Evolutionary conservation across 2,888 invertebrate species (phyloP), one percentile per base, ranked within the genome.

Genomic region (Phyto melanocephala): DNA sequence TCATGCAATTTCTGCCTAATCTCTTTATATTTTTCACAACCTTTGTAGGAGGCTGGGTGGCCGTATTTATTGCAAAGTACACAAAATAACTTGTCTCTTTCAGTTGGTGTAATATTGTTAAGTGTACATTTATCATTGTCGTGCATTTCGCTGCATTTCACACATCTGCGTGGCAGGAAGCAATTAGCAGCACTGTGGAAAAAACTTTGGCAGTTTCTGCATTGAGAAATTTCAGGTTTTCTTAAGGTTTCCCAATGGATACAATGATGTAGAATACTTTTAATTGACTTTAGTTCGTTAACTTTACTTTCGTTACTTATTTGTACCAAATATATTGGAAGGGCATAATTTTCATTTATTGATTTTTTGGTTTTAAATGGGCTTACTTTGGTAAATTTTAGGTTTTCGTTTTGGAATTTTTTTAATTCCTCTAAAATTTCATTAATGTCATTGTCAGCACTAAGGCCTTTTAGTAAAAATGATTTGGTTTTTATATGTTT

Each of bases 271-370:
- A 80, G 22, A 8, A 80, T 52, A 4, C 47, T 37, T 4, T 47
- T 80, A 11, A 80, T 76, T 35, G 47, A n/a, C 63, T 80, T 83
- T 13, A 80, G 63, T 6, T 67, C 63, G 45, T 68, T 77, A 8
- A 77, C 28, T 15, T 56, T 72, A 17, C 80, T 76, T 15, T 83
- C 76, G 10, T 42, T 37, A 13, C 28, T 77, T 35, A 83, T 68
- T 68, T 83, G 63, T 8, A 81, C 65, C 15, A 81, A 40, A 40
- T 65, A 82, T 0, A 71, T 65, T 52, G 67, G 58, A 0, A 82
- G 63, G 22, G n/a, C n/a, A n/a, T n/a, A n/a, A n/a, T n/a, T n/a
- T n/a, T n/a, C n/a, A n/a, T n/a, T n/a, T 52, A 17, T 28, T 3
- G 80, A 54, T 45, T 60, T 72, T 45, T 62, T 80, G 15, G 52